Percentiles rank a stretch among this genome's conserved stretches.
Evolutionary conservation across 1,140 invertebrate species (phyloP).

Genomic region (Dreissena polymorpha): DNA sequence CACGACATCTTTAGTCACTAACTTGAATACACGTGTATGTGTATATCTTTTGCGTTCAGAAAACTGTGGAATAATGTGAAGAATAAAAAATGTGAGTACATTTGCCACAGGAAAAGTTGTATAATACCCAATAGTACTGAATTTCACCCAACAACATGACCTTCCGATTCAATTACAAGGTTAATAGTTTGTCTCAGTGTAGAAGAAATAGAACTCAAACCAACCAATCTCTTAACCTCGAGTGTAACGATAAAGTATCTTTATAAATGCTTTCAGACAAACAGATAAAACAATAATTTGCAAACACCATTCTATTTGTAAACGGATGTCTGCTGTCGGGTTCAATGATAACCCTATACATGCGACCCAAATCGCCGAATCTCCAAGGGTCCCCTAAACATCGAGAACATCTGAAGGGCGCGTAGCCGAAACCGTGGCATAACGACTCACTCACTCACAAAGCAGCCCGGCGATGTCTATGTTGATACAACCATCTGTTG

Average conservation of each 20-base stretch:
- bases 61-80: no score
- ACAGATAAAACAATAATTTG: slow-evolving; percentile 50
- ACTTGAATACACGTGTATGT: no score
- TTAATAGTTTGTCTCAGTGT: neutral
- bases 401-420: neutral
- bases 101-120: no score
- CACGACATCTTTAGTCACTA: no score
- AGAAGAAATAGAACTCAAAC: neutral
- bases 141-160: no score
- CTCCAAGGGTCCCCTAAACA: slow-evolving; percentile 13
- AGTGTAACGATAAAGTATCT: neutral
- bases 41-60: no score
- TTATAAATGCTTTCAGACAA: slow-evolving; percentile 1
- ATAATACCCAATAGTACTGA: no score
- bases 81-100: no score
- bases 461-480: no score
- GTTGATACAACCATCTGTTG: no score
- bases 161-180: no score
- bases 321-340: slow-evolving; percentile 32
- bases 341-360: slow-evolving; percentile 14
- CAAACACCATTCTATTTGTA: slow-evolving; percentile 40
- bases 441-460: no score
- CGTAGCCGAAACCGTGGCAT: slow-evolving; percentile 5
- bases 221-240: neutral
- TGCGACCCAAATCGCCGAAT: slow-evolving; percentile 38